Conservation (phyloP, 2,797 vertebrate species). For the Acipenser transmontanus region DNA sequence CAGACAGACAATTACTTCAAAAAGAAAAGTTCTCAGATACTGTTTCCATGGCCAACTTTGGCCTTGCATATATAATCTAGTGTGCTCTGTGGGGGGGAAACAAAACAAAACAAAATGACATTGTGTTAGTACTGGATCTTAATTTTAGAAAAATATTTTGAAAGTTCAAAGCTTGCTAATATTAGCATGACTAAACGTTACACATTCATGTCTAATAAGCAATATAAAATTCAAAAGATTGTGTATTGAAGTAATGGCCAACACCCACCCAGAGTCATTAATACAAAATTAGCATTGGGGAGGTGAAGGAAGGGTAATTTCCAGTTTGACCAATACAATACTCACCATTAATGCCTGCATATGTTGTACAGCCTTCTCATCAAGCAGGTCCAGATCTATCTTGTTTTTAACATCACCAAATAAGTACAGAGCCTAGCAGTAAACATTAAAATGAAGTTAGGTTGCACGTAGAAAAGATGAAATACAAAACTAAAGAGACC, state of each 20-base stretch:
- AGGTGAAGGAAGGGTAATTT: background rate
- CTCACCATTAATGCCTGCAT: constrained; percentile 70
- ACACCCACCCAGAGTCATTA: background rate
- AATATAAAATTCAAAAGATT: background rate
- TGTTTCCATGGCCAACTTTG: background rate
- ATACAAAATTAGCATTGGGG: background rate
- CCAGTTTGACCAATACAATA: background rate
- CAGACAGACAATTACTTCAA: background rate
- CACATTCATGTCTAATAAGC: background rate
- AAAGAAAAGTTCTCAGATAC: no score
- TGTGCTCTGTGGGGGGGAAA: constrained; percentile 45
- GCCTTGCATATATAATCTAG: constrained; percentile 45
- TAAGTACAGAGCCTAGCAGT: constrained; percentile 53
- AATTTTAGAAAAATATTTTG: background rate
- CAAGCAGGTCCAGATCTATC: constrained; percentile 61
- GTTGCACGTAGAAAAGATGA: background rate
- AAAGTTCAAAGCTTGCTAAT: no score
- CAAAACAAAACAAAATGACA: background rate
- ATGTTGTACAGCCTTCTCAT: constrained; percentile 64
- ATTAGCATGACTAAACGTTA: no score
- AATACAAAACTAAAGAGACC: no score
- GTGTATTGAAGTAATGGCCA: background rate
- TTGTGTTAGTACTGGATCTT: background rate
- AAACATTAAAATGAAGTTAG: background rate
- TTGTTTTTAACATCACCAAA: constrained; percentile 65